These are phyloP conservation scores for Xiphias gladius DNA, from an alignment of 2,113 vertebrate species.

Conservation along the genomic window DNA sequence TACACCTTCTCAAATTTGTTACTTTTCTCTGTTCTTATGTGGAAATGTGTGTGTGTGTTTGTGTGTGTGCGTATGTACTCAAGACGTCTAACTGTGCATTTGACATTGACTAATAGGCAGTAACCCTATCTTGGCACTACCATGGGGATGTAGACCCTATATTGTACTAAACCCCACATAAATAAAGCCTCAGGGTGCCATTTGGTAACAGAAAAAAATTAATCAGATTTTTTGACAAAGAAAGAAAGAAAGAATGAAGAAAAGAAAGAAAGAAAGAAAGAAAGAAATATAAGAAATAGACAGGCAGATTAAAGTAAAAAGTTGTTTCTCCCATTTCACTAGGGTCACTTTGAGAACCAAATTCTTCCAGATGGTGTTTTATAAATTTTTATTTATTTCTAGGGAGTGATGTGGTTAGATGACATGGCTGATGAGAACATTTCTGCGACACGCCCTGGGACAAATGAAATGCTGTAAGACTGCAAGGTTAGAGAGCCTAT, in stretches of 20 bases:
- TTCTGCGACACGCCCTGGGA: conserved; percentile 68
- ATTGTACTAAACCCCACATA: conserved; percentile 70
- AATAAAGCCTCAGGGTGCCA: conserved; percentile 67
- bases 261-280: background rate
- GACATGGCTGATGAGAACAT: conserved; percentile 62
- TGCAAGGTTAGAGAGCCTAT: conserved; percentile 72
- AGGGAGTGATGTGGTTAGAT: conserved; percentile 65
- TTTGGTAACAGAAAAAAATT: conserved; percentile 21
- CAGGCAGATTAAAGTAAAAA: background rate
- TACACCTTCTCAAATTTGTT: background rate
- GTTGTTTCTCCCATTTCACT: conserved; percentile 20
- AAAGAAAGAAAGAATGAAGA: background rate
- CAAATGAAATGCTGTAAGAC: conserved; percentile 68
- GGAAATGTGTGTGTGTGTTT: background rate
- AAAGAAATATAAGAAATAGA: background rate
- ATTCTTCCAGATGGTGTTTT: conserved; percentile 75
- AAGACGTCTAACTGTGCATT: conserved; percentile 55
- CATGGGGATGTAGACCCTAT: conserved; percentile 48
- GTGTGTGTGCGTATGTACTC: background rate
- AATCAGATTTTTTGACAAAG: background rate
- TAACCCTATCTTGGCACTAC: conserved; percentile 52
- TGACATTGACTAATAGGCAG: conserved; percentile 71
- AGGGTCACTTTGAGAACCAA: conserved; percentile 67
- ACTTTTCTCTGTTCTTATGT: background rate
- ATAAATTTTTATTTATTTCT: conserved; percentile 68